These are phyloP conservation scores for Gorsachius goisagi DNA, from an alignment of 2,113 vertebrate species.

Conservation along the genomic window DNA sequence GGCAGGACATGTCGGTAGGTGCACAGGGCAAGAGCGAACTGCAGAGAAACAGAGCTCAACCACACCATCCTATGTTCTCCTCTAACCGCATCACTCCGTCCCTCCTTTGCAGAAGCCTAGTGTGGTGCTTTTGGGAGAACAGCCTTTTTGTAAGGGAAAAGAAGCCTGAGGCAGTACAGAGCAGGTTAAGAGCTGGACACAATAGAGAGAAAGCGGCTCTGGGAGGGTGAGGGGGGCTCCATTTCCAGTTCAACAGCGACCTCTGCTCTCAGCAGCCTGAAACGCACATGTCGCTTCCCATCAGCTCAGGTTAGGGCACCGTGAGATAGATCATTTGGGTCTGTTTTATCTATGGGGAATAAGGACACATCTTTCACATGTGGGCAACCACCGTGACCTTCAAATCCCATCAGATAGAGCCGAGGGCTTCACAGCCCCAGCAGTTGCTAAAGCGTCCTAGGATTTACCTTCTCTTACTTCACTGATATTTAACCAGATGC, in stretches of 20 bases:
- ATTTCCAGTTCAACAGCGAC: slow-evolving; percentile 73
- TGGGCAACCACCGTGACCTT: slow-evolving; percentile 37
- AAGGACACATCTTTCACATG: neutral
- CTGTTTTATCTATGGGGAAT: neutral
- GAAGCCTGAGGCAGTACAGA: neutral
- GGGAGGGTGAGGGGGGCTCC: neutral
- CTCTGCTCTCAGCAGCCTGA: slow-evolving; percentile 41
- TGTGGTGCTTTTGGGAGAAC: neutral
- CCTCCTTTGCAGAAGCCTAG: neutral
- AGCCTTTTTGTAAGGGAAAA: neutral
- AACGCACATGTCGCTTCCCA: neutral
- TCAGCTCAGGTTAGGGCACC: neutral
- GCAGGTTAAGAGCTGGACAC: neutral
- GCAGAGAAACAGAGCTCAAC: neutral
- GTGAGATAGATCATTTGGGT: neutral
- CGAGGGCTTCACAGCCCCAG: neutral
- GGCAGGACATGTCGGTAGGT: neutral
- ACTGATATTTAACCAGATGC: slow-evolving; percentile 63
- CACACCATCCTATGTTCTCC: accelerated
- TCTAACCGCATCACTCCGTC: neutral
- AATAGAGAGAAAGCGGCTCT: neutral
- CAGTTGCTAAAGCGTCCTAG: neutral
- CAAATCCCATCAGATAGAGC: slow-evolving; percentile 16
- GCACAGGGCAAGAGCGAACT: neutral
- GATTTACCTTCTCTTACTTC: slow-evolving; percentile 40